These are phyloP conservation scores for Microcebus jonahi DNA, from an alignment of 2,113 vertebrate genomes.

Conservation along the genomic window DNA sequence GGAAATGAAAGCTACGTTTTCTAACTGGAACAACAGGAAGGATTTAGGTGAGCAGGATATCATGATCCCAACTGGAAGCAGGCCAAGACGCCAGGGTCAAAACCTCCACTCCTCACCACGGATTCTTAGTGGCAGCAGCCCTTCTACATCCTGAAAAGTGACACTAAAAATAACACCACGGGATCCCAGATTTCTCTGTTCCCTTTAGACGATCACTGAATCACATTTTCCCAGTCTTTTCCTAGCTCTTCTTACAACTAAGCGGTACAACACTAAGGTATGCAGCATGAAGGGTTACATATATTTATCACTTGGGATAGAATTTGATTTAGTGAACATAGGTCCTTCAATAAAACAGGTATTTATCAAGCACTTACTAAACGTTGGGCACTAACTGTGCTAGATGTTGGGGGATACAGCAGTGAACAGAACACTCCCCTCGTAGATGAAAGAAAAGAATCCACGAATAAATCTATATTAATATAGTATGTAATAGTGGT, in stretches of 20 bases:
- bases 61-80: conserved; percentile 40
- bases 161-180: conserved; percentile 56
- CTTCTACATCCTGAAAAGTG: conserved; percentile 43
- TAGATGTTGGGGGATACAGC: not conserved
- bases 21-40: conserved; percentile 35
- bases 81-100: conserved; percentile 1
- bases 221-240: conserved; percentile 25
- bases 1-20: conserved; percentile 56
- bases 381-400: not conserved
- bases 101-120: not conserved
- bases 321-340: not conserved
- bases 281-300: not conserved
- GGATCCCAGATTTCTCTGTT: conserved; percentile 20
- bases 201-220: not conserved
- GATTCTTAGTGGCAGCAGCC: not conserved
- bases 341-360: not conserved
- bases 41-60: conserved; percentile 54
- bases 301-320: not conserved
- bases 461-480: not conserved
- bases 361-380: not conserved
- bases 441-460: not conserved
- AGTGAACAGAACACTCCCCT: not conserved
- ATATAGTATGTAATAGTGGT: not conserved
- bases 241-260: not conserved
- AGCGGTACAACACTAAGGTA: not conserved